These are phyloP conservation scores for Euphysa ruthae DNA, from an alignment of 30 jellyfish, hydroid and myxozoan species.

Conservation along the genomic window DNA sequence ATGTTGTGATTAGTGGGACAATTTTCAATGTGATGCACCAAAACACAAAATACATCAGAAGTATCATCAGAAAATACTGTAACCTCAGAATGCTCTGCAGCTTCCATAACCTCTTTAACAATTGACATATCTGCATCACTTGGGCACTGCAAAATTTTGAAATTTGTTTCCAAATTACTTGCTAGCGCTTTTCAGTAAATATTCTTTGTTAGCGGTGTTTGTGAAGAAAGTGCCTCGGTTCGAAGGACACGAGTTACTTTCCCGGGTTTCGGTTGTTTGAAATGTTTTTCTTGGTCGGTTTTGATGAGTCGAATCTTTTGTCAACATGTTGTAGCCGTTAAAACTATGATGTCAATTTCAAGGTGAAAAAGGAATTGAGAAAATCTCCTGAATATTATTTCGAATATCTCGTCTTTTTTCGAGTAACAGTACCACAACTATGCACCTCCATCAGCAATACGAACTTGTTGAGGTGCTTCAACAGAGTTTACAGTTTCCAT, in stretches of 20 bases:
- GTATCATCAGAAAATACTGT: too few species aligned
- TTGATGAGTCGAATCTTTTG: conserved; percentile 4
- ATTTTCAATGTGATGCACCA: too few species aligned
- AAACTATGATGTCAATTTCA: not conserved
- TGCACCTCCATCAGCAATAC: conserved; percentile 20
- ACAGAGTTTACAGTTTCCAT: conserved; percentile 1
- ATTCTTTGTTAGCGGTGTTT: not conserved
- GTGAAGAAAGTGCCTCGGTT: too few species aligned
- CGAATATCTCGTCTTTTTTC: conserved; percentile 5
- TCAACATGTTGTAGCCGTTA: not conserved
- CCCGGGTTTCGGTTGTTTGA: too few species aligned
- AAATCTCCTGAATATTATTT: conserved; percentile 6
- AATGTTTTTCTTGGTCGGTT: conserved; percentile 3
- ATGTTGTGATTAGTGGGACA: too few species aligned
- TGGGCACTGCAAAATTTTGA: too few species aligned
- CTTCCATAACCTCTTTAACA: too few species aligned
- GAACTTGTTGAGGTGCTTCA: too few species aligned
- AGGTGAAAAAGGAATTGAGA: conserved; percentile 5
- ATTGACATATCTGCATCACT: too few species aligned
- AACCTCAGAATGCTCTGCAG: too few species aligned
- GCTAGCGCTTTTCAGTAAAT: not conserved
- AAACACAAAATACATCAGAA: too few species aligned
- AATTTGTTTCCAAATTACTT: not conserved
- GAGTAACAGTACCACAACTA: conserved; percentile 25
- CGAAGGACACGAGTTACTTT: too few species aligned